These are phyloP conservation scores for Mesochorus sp. DNA, from an alignment of 2,888 invertebrate genomes.

Conservation along the genomic window DNA sequence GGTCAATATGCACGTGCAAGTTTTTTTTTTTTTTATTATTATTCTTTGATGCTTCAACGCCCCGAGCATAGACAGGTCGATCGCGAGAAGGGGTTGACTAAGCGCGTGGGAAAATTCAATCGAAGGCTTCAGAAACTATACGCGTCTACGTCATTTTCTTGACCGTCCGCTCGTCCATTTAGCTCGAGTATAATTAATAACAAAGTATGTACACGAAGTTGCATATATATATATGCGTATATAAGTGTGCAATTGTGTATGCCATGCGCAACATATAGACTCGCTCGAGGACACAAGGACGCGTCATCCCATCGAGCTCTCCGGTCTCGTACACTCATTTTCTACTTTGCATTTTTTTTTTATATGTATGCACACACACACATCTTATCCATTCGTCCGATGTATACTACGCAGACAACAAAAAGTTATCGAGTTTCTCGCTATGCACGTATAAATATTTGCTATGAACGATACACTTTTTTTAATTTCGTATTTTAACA, in stretches of 20 bases:
- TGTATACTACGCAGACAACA: neutral
- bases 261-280: neutral
- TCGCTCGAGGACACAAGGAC: conserved; percentile 20
- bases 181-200: conserved; percentile 36
- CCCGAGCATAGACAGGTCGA: conserved; percentile 33
- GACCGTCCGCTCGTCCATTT: conserved; percentile 16
- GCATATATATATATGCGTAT: neutral
- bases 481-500: too few relatives aligned
- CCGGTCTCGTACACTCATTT: too few relatives aligned
- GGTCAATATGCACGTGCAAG: conserved; percentile 5
- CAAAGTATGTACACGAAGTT: too few relatives aligned
- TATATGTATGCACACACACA: neutral
- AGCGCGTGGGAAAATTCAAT: conserved; percentile 56
- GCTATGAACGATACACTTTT: too few relatives aligned
- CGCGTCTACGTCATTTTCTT: conserved; percentile 37
- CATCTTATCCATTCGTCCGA: neutral
- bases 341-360: neutral
- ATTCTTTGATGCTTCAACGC: conserved; percentile 2
- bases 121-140: conserved; percentile 9
- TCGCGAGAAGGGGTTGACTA: conserved; percentile 19
- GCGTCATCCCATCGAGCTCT: conserved; percentile 19
- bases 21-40: conserved; percentile 23
- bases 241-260: neutral
- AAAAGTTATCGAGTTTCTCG: too few relatives aligned
- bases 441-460: too few relatives aligned